Percentiles rank a stretch among this genome's conserved stretches.
These are phyloP conservation scores for Poeciliopsis turrubarensis DNA, from an alignment of 2,113 vertebrate species.

Conservation along the genomic window DNA sequence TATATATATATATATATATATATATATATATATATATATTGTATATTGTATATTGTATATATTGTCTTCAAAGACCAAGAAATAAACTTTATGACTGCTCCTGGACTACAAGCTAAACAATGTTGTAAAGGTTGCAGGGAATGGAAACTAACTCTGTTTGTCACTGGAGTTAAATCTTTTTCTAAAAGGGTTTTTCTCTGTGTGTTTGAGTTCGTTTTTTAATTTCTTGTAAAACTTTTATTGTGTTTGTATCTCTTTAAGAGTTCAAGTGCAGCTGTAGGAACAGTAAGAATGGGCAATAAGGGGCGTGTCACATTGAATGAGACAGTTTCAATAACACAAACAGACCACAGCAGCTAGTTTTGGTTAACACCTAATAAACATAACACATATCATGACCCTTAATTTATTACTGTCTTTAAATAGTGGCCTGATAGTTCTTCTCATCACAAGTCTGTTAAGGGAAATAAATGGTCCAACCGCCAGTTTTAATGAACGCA, in stretches of 20 bases:
- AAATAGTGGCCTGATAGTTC: background rate
- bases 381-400: background rate
- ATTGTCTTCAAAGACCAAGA: too few relatives aligned
- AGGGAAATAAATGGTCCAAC: background rate
- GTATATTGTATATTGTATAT: too few relatives aligned
- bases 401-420: background rate
- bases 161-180: too few relatives aligned
- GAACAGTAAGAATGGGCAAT: background rate
- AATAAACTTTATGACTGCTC: too few relatives aligned
- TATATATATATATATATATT: too few relatives aligned
- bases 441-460: background rate
- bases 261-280: constrained; percentile 26
- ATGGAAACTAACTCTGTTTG: too few relatives aligned
- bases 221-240: background rate
- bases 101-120: too few relatives aligned
- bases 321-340: constrained; percentile 18
- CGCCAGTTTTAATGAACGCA: background rate
- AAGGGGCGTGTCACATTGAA: background rate
- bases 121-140: too few relatives aligned
- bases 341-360: background rate
- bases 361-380: background rate
- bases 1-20: too few relatives aligned
- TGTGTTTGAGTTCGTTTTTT: background rate
- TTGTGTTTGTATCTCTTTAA: background rate
- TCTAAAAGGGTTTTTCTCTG: background rate